Conservation (phyloP, 2,113 vertebrate species). For the Tenrec ecaudatus region DNA sequence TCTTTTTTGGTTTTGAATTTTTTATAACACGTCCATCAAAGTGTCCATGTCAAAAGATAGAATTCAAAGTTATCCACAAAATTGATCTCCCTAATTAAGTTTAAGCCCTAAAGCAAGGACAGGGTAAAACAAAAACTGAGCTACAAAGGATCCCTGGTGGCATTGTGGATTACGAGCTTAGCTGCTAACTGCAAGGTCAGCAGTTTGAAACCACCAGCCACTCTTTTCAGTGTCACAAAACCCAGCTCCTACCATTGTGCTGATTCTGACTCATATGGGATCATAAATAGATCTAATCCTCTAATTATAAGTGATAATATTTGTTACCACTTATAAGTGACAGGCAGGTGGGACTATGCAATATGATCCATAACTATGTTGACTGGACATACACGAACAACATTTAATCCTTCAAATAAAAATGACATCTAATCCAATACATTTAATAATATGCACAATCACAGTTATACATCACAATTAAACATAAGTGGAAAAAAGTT, state of each 20-base stretch:
- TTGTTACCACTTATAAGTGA: neutral
- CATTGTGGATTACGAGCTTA: too few species aligned
- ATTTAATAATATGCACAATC: neutral
- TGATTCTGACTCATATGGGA: too few species aligned
- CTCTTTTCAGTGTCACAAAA: too few species aligned
- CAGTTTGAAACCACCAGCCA: too few species aligned
- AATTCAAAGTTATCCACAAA: neutral
- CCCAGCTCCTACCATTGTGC: too few species aligned
- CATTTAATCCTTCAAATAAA: neutral
- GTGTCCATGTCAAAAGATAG: neutral
- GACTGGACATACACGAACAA: neutral
- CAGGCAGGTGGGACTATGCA: neutral
- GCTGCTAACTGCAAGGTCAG: too few species aligned
- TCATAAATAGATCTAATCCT: neutral
- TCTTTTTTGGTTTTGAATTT: too few species aligned
- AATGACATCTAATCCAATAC: neutral
- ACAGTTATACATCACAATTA: neutral
- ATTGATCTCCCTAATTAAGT: neutral
- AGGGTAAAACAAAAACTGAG: neutral
- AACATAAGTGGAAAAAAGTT: slow-evolving; percentile 25
- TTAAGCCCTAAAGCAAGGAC: neutral
- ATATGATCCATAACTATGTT: neutral
- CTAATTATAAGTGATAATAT: slow-evolving; percentile 3
- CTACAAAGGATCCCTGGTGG: too few species aligned
- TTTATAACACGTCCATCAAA: neutral